Evolutionary conservation across 2,113 vertebrate species (phyloP).

Genomic region (Rhinichthys klamathensis): DNA sequence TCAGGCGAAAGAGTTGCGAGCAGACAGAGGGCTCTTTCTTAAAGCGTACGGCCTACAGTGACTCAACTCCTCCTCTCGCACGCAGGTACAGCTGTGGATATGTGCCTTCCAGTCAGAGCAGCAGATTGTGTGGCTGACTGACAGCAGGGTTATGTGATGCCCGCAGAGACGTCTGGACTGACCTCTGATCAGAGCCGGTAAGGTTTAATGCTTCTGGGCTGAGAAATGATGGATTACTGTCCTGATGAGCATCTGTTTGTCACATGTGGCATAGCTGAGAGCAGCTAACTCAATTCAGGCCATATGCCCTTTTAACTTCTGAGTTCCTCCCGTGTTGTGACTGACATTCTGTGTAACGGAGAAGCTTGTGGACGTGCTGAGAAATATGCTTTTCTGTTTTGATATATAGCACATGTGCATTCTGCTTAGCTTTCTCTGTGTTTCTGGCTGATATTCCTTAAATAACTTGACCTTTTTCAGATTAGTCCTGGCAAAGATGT

Average conservation of each 20-base stretch:
- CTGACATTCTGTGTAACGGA: neutral
- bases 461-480: conserved; percentile 19
- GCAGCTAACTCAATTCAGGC: conserved; percentile 17
- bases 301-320: conserved; percentile 28
- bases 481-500: neutral
- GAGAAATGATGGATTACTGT: neutral
- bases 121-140: conserved; percentile 18
- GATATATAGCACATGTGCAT: neutral
- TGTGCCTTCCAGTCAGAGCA: conserved; percentile 60
- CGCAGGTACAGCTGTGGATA: conserved; percentile 32
- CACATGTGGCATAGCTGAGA: neutral
- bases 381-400: conserved; percentile 4
- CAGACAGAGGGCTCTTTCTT: conserved; percentile 46
- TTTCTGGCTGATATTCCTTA: neutral
- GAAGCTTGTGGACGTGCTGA: neutral
- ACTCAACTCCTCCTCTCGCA: conserved; percentile 16
- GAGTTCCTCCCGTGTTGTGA: neutral
- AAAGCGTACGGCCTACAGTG: neutral
- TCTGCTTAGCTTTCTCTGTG: neutral
- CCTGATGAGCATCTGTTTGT: conserved; percentile 17
- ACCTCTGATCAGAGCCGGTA: conserved; percentile 37
- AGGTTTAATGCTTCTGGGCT: conserved; percentile 33
- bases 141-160: neutral
- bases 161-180: conserved; percentile 29
- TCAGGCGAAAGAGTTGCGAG: conserved; percentile 9